Conservation (phyloP, 2,888 invertebrate species). For the Troglohyphantes excavatus region DNA sequence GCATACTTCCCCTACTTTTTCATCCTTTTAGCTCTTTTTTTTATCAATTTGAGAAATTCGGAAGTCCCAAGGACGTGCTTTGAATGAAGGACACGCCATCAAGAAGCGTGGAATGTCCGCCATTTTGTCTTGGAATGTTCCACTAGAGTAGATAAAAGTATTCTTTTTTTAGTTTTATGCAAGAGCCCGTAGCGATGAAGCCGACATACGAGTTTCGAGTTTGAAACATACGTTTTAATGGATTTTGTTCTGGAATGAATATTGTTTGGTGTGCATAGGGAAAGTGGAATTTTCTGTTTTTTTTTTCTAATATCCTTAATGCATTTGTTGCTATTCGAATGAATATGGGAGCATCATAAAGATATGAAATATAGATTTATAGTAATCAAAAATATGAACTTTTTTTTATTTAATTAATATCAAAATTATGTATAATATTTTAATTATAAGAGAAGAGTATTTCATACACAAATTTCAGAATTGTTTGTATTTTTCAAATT, state of each 20-base stretch:
- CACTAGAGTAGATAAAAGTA: slow-evolving; percentile 17
- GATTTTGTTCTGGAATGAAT: background rate
- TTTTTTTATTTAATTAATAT: too few relatives aligned
- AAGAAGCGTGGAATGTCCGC: slow-evolving; percentile 3
- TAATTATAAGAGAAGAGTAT: too few relatives aligned
- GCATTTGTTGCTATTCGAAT: too few relatives aligned
- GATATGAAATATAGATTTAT: too few relatives aligned
- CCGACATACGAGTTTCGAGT: background rate
- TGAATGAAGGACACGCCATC: slow-evolving; percentile 34
- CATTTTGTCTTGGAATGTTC: background rate
- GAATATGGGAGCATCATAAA: too few relatives aligned
- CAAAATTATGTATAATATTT: too few relatives aligned
- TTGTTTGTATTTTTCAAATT: too few relatives aligned
- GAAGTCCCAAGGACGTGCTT: slow-evolving; percentile 29
- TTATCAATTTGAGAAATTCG: slow-evolving; percentile 46
- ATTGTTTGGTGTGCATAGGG: background rate
- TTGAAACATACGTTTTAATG: slow-evolving; percentile 22
- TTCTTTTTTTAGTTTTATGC: background rate
- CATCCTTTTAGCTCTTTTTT: slow-evolving; percentile 14
- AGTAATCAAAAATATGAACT: too few relatives aligned
- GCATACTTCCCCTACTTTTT: slow-evolving; percentile 20
- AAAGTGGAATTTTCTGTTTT: background rate
- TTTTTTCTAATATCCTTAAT: too few relatives aligned
- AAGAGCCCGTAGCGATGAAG: background rate
- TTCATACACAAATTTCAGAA: too few relatives aligned